Conservation (phyloP, 2,797 vertebrate species). For the Protosalanx chinensis region DNA sequence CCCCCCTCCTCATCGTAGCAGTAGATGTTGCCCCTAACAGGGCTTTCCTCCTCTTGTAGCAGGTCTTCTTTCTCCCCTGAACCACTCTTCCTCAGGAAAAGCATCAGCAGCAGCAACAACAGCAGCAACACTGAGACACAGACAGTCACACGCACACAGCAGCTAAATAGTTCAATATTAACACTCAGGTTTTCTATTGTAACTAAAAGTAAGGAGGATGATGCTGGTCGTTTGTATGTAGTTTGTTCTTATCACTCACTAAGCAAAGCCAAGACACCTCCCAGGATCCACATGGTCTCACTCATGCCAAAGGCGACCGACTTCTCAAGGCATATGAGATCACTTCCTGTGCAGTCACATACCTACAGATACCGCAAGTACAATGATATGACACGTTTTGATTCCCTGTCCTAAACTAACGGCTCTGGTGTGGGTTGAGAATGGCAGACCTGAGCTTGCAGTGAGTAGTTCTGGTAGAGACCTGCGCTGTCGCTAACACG, state of each 20-base stretch:
- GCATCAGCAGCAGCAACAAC: constrained; percentile 8
- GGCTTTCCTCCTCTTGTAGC: not conserved
- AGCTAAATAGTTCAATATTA: not conserved
- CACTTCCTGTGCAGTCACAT: constrained; percentile 17
- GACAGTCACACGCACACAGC: not conserved
- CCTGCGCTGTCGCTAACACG: constrained; percentile 7
- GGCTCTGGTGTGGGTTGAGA: not conserved
- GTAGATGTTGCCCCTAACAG: constrained; percentile 2
- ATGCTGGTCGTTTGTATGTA: too few relatives aligned
- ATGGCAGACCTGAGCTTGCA: not conserved
- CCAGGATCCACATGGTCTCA: constrained; percentile 9
- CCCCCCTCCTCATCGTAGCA: constrained; percentile 13
- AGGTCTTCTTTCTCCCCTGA: not conserved
- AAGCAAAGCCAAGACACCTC: constrained; percentile 13
- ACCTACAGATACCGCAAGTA: not conserved
- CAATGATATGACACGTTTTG: too few relatives aligned
- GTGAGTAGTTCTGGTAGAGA: not conserved
- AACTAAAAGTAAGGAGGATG: not conserved
- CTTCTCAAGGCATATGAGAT: not conserved
- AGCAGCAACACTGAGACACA: constrained; percentile 5
- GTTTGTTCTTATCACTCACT: not conserved
- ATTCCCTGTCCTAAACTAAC: too few relatives aligned
- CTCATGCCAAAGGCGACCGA: not conserved
- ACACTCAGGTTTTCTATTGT: not conserved
- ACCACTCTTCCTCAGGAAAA: constrained; percentile 3